Conservation (phyloP, 2,888 invertebrate species). For the Hemicrepidius hirtus region DNA sequence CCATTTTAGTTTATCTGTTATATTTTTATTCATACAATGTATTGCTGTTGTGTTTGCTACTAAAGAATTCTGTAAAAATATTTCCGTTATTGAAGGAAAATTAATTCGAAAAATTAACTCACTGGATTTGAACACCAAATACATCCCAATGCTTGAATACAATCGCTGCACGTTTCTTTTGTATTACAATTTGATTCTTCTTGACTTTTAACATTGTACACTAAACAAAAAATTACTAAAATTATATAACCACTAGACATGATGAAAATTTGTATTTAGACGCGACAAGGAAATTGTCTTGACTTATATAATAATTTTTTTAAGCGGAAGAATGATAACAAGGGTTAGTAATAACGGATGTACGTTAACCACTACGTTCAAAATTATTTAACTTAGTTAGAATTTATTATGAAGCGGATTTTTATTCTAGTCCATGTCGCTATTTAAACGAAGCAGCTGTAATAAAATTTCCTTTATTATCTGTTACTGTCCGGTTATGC, state of each 20-base stretch:
- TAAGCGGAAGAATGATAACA: slow-evolving; percentile 27
- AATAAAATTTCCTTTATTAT: too few relatives aligned
- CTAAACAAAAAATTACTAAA: slow-evolving; percentile 22
- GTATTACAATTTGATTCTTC: slow-evolving; percentile 62
- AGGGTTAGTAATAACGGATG: slow-evolving; percentile 19
- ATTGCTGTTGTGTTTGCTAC: slow-evolving; percentile 32
- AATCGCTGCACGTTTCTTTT: slow-evolving; percentile 71
- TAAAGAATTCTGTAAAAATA: slow-evolving; percentile 36
- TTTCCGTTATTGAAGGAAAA: too few relatives aligned
- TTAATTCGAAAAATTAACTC: too few relatives aligned
- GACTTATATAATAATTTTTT: not conserved
- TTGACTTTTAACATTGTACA: slow-evolving; percentile 25
- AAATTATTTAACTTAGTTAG: too few relatives aligned
- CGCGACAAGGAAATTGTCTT: not conserved
- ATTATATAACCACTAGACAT: slow-evolving; percentile 23
- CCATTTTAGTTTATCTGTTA: slow-evolving; percentile 25
- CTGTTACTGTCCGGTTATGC: too few relatives aligned
- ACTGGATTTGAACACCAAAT: slow-evolving; percentile 72
- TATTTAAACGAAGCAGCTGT: too few relatives aligned
- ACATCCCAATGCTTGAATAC: slow-evolving; percentile 72
- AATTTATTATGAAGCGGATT: too few relatives aligned
- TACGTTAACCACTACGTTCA: not conserved
- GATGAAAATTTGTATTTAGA: slow-evolving; percentile 1
- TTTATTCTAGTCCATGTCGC: too few relatives aligned
- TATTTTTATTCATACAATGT: slow-evolving; percentile 44